Conservation (phyloP, 2,113 vertebrate species). For the Poicephalus meyeri region DNA sequence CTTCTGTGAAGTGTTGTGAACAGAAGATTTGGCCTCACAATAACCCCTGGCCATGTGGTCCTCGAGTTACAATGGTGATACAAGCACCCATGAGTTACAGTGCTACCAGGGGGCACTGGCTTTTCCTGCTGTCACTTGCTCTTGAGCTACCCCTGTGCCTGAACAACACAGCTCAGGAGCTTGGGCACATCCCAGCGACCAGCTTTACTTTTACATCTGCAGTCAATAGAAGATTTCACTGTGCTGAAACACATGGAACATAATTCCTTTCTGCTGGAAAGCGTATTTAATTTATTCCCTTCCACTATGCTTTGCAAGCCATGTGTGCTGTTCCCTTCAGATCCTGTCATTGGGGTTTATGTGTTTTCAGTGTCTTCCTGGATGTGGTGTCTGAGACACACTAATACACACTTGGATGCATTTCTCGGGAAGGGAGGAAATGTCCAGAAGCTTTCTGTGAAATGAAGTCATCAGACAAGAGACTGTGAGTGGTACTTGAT, state of each 20-base stretch:
- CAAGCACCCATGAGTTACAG: background rate
- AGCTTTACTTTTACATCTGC: background rate
- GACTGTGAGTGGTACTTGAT: background rate
- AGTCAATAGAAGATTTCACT: background rate
- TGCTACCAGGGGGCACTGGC: background rate
- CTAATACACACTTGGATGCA: fast-evolving
- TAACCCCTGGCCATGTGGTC: background rate
- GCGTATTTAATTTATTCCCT: background rate
- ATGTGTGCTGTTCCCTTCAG: no score
- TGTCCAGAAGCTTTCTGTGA: background rate
- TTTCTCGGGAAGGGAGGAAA: background rate
- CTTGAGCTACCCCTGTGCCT: background rate
- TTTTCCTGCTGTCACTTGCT: background rate
- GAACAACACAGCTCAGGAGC: background rate
- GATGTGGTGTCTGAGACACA: background rate
- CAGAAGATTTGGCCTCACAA: background rate
- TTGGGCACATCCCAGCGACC: background rate
- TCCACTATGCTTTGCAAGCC: no score
- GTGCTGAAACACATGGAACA: background rate
- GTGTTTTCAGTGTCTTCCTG: background rate
- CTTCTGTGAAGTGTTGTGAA: background rate
- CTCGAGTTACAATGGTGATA: background rate
- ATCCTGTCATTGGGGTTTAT: background rate
- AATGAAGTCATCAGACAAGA: background rate
- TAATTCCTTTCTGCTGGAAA: background rate